Base-by-base conservation (phyloP, 1,140 invertebrate genomes). In the Zelostemma sp. region DNA sequence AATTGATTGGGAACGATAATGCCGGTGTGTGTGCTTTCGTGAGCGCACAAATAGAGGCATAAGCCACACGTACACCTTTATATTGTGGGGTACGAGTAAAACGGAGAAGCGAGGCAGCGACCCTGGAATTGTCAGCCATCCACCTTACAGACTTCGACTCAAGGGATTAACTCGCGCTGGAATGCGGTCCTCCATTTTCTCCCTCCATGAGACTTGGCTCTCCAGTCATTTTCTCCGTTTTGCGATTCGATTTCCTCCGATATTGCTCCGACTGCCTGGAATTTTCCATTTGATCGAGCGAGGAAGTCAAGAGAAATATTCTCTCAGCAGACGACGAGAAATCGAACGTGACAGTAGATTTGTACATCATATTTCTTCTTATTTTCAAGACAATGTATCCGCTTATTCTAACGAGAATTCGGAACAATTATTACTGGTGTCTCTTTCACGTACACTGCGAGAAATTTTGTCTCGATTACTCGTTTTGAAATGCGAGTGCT, bases 171-270 rank as follows among this genome's bases (percentile, higher is more conserved):
- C 73, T 77, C 73, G 60, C 66, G 55, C 51, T 65, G 79, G 76
- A 83, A 81, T 82, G 80, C 76, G 66, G 63, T 70, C 68, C 60
- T 58, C 57, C 50, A 17, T 17, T 43, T 19, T 33, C 47, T 48
- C 43, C 47, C 41, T 48, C 35, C 49, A 54, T 28, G 64, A 65
- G 72, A 68, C 68, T 45, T 50, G 60, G 56, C 58, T 57, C 62
- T 67, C 60, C 68, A 80, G 78, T 81, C 74, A 82, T 83, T 82
- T 83, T 83, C 79, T 78, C 77, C 79, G 77, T 79, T 83, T 82
- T 80, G 76, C 79, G 69, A 81, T 83, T 83, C 81, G 79, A 83
- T 82, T 82, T 81, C 80, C 80, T 75, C 50, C 78, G 78, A 81
- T 82, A 83, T 83, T 82, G 80, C 80, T 76, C 60, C 74, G 73